These are phyloP conservation scores for Arge pagana DNA, from an alignment of 2,888 invertebrate genomes.

Conservation along the genomic window DNA sequence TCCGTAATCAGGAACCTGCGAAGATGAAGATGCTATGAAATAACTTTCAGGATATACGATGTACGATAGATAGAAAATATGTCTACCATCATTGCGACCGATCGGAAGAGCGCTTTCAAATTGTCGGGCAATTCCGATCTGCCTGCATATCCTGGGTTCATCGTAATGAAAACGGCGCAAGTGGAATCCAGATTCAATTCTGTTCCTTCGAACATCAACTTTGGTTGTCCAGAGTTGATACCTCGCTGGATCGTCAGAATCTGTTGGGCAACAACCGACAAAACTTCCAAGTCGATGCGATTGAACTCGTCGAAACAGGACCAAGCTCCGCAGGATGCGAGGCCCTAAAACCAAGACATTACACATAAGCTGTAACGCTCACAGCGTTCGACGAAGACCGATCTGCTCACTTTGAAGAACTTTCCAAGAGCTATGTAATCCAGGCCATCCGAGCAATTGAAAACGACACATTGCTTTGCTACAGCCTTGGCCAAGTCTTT, in stretches of 20 bases:
- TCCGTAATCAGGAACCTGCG: constrained; percentile 65
- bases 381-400: background rate
- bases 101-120: constrained; percentile 65
- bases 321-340: constrained; percentile 65
- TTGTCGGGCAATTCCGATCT: constrained; percentile 67
- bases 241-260: constrained; percentile 65
- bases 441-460: constrained; percentile 70
- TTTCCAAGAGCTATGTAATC: constrained; percentile 71
- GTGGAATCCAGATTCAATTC: constrained; percentile 63
- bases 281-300: constrained; percentile 65
- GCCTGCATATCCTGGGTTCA: constrained; percentile 67
- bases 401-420: constrained; percentile 58
- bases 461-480: constrained; percentile 71
- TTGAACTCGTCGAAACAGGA: constrained; percentile 69
- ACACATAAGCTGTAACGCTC: background rate
- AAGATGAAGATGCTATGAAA: background rate
- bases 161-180: constrained; percentile 66
- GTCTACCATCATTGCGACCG: constrained; percentile 67
- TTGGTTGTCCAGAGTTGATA: constrained; percentile 58
- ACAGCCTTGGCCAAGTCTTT: constrained; percentile 72
- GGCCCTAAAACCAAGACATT: constrained; percentile 59
- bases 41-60: too few species aligned
- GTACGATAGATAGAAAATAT: too few species aligned
- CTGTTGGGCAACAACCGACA: constrained; percentile 69
- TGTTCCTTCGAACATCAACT: constrained; percentile 64